Evolutionary conservation across 2,888 invertebrate genomes (phyloP), one percentile per base, ranked within the genome.

Genomic region (Yponomeuta plumbellus): DNA sequence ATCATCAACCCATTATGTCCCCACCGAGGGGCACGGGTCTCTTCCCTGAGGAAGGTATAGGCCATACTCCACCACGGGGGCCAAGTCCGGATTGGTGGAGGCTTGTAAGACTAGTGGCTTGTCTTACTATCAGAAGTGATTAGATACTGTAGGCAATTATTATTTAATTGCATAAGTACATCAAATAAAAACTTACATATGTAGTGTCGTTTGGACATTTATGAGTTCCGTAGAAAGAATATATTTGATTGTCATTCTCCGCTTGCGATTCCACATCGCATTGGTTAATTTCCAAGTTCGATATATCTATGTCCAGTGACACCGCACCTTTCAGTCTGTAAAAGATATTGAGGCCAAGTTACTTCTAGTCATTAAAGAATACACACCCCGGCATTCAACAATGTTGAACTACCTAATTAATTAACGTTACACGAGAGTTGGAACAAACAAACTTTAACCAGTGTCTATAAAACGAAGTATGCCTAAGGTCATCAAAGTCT

Each of bases 131-230:
- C n/a, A n/a, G n/a, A n/a, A n/a, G n/a, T n/a, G n/a, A n/a, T n/a
- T n/a, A n/a, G n/a, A n/a, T n/a, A n/a, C n/a, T n/a, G n/a, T n/a
- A n/a, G n/a, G n/a, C n/a, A n/a, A n/a, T n/a, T n/a, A n/a, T n/a
- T n/a, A n/a, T n/a, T n/a, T n/a, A n/a, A n/a, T n/a, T 5, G 39
- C 39, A 39, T 39, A 39, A 8, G 5, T 39, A 8, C 11, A 8
- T 39, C 39, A 8, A 39, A 1, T 13, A 13, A 52, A 52, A 34
- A 88, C 92, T 93, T 92, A 97, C 97, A 91, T 94, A 93, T 78
- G 96, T 96, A 65, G 96, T 96, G 72, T 92, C 92, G 78, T 94
- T 94, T 77, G 97, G 96, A 83, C 98, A 98, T 89, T 97, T 97
- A 85, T 98, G 97, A 23, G 97, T 97, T 71, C 96, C 96, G 73